Evolutionary conservation across 1,140 invertebrate species (phyloP).

Genomic region (Oryctes rhinoceros): DNA sequence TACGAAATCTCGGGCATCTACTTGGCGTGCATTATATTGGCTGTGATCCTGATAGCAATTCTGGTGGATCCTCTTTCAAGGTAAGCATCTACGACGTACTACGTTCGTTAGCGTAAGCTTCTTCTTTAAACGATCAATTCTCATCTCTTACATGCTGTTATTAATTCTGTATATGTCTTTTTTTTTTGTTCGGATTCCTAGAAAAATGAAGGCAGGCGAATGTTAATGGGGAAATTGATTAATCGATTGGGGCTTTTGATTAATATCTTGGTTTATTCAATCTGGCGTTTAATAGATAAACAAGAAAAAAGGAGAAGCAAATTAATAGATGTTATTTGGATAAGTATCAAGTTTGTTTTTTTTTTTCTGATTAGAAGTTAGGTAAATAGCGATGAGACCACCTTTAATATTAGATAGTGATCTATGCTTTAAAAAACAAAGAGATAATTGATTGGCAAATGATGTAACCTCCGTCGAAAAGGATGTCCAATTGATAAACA

Average conservation of each 20-base stretch:
- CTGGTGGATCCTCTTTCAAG: conserved; percentile 90
- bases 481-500: neutral
- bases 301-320: neutral
- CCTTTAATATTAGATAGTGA: neutral
- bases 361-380: neutral
- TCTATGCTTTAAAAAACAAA: neutral
- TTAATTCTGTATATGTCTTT: neutral
- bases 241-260: neutral
- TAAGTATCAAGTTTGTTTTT: neutral
- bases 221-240: neutral
- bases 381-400: neutral
- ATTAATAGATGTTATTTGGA: neutral
- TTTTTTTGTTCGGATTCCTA: neutral
- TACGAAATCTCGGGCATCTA: conserved; percentile 91
- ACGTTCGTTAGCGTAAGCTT: neutral
- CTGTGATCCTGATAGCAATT: conserved; percentile 84
- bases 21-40: conserved; percentile 83
- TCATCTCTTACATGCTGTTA: neutral
- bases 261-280: neutral
- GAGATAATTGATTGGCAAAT: neutral
- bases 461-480: neutral
- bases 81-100: conserved; percentile 61
- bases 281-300: neutral
- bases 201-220: neutral
- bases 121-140: neutral